Percentiles rank a stretch among this genome's conserved stretches.
phyloP scores from a whole-genome alignment of 64 coral and sea anemone genomes.

The Actinia tenebrosa region DNA sequence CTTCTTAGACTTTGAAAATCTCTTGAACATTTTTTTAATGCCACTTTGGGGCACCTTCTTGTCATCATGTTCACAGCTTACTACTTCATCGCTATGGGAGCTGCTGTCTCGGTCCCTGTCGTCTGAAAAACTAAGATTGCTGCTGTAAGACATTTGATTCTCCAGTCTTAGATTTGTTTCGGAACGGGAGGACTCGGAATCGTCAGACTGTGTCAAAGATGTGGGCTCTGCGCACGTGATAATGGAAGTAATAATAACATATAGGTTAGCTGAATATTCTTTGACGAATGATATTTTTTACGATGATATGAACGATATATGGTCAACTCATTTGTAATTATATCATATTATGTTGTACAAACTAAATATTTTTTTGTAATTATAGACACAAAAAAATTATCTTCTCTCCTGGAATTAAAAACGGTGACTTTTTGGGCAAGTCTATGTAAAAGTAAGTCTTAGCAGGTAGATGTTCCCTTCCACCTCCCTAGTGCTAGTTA shows the following conservation, averaged over 20 bases:
- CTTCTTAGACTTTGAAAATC: slow-evolving; percentile 16
- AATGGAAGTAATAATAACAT: neutral
- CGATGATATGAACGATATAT: too few species aligned
- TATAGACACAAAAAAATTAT: too few species aligned
- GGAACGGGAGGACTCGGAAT: neutral
- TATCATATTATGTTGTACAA: too few species aligned
- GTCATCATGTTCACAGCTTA: neutral
- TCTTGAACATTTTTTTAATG: slow-evolving; percentile 29
- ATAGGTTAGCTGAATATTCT: neutral
- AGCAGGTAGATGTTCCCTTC: too few species aligned
- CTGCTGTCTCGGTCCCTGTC: neutral
- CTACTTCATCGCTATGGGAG: neutral
- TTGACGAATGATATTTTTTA: too few species aligned
- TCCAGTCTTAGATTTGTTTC: neutral
- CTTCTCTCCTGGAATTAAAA: too few species aligned
- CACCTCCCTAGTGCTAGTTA: too few species aligned
- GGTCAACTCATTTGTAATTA: too few species aligned
- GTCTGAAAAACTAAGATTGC: slow-evolving; percentile 5
- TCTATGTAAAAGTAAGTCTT: too few species aligned
- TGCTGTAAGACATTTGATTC: slow-evolving; percentile 19
- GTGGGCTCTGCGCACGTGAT: neutral
- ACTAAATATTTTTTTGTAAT: too few species aligned
- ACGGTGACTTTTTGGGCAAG: too few species aligned
- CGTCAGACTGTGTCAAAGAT: neutral
- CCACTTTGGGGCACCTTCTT: neutral